Evolutionary conservation across 2,888 invertebrate species (phyloP).

Genomic region (Drosophila birchii): DNA sequence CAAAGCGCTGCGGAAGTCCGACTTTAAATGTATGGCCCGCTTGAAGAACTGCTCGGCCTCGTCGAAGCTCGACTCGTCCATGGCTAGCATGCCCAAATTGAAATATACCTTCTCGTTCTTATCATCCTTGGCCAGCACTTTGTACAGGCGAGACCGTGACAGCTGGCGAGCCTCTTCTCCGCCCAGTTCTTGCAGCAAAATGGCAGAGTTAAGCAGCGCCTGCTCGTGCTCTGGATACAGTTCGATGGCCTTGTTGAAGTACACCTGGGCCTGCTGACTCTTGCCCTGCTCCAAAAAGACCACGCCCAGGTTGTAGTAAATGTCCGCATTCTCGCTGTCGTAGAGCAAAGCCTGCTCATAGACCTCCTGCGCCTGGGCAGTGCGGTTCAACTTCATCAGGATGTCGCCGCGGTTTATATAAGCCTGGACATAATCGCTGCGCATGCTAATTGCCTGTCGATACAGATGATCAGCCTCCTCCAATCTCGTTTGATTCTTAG

Average conservation of each 20-base stretch:
- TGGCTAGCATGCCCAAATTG: slow-evolving; percentile 97
- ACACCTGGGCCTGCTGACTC: slow-evolving; percentile 94
- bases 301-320: slow-evolving; percentile 97
- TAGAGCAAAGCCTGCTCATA: slow-evolving; percentile 96
- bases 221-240: slow-evolving; percentile 97
- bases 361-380: slow-evolving; percentile 96
- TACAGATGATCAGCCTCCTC: slow-evolving; percentile 98
- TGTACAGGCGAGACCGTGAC: slow-evolving; percentile 92
- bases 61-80: slow-evolving; percentile 96
- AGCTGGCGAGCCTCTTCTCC: slow-evolving; percentile 91
- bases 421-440: slow-evolving; percentile 95
- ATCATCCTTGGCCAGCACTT: slow-evolving; percentile 88
- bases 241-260: slow-evolving; percentile 96
- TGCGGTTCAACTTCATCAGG: slow-evolving; percentile 96
- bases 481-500: slow-evolving; percentile 94
- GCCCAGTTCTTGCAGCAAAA: slow-evolving; percentile 95
- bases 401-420: slow-evolving; percentile 99
- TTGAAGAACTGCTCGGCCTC: slow-evolving; percentile 97
- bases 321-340: slow-evolving; percentile 97
- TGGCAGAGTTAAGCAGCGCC: slow-evolving; percentile 97
- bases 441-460: slow-evolving; percentile 98
- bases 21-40: slow-evolving; percentile 93
- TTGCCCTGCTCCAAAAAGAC: slow-evolving; percentile 97
- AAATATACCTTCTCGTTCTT: slow-evolving; percentile 97
- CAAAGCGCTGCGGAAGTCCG: slow-evolving; percentile 95